These are phyloP conservation scores for Nestor notabilis DNA, from an alignment of 2,113 vertebrate species.

Conservation along the genomic window DNA sequence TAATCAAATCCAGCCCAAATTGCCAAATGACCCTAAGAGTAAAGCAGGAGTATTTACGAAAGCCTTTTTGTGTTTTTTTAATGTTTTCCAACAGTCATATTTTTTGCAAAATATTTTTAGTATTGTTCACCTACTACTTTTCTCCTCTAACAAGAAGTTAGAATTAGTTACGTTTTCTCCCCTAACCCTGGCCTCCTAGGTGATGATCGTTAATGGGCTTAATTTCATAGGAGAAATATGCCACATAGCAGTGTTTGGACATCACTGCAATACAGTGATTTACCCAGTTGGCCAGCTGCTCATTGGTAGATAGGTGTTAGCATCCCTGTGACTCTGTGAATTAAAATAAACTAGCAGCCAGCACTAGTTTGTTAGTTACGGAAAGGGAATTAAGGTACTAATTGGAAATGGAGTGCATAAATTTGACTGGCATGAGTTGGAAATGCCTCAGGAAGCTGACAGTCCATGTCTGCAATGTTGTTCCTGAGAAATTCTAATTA, in stretches of 20 bases:
- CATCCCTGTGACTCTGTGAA: background rate
- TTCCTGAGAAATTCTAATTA: slow-evolving; percentile 60
- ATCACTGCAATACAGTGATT: background rate
- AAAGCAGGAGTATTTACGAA: background rate
- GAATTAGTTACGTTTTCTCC: too few relatives aligned
- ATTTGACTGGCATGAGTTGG: background rate
- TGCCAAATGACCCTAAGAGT: background rate
- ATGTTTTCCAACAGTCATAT: background rate
- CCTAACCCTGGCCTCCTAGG: background rate
- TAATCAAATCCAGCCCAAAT: background rate
- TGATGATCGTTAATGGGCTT: background rate
- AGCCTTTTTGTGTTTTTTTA: background rate
- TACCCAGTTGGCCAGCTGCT: background rate
- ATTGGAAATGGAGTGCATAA: background rate
- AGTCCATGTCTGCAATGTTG: background rate
- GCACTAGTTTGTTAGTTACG: background rate
- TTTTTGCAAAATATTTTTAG: background rate
- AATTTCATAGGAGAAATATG: background rate
- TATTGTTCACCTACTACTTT: background rate
- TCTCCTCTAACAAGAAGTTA: background rate
- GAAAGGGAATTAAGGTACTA: background rate
- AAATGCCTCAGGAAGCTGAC: background rate
- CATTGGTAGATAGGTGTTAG: background rate
- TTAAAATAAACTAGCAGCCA: background rate
- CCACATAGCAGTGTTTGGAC: background rate